These are phyloP conservation scores for Chrysocyon brachyurus DNA, from an alignment of 2,797 vertebrate genomes.

Conservation along the genomic window DNA sequence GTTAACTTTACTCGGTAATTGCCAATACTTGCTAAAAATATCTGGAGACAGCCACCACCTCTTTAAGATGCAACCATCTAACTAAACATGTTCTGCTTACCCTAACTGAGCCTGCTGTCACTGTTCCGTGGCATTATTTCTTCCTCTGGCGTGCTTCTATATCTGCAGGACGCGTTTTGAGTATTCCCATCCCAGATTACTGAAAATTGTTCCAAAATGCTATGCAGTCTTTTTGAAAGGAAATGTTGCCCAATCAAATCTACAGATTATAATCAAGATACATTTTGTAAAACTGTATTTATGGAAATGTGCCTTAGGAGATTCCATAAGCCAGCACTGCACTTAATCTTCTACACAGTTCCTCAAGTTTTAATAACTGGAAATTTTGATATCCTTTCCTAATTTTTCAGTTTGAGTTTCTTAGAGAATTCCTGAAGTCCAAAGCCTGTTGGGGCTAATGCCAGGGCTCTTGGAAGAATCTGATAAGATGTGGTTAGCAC, in stretches of 20 bases:
- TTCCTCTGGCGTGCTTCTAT: not conserved
- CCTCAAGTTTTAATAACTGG: not conserved
- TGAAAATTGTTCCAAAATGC: slow-evolving; percentile 61
- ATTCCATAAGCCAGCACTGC: not conserved
- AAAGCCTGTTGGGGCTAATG: not conserved
- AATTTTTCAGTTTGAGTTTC: slow-evolving; percentile 28
- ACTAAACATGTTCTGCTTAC: slow-evolving; percentile 18
- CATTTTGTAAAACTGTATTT: slow-evolving; percentile 65
- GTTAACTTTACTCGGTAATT: slow-evolving; percentile 10
- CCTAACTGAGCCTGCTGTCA: not conserved
- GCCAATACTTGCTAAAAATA: not conserved
- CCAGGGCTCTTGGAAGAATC: not conserved
- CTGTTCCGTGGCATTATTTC: not conserved
- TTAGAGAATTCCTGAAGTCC: not conserved
- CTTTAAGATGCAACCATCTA: not conserved
- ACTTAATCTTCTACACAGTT: not conserved
- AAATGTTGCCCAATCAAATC: slow-evolving; percentile 6
- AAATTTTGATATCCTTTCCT: slow-evolving; percentile 29
- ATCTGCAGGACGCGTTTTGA: slow-evolving; percentile 25
- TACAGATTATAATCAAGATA: slow-evolving; percentile 52
- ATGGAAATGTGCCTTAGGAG: slow-evolving; percentile 23
- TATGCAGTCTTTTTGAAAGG: not conserved
- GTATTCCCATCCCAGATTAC: slow-evolving; percentile 13
- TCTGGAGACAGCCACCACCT: not conserved
- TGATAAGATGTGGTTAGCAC: not conserved